Evolutionary conservation across 2,797 vertebrate genomes (phyloP).

Genomic region (Aulostomus chinensis): DNA sequence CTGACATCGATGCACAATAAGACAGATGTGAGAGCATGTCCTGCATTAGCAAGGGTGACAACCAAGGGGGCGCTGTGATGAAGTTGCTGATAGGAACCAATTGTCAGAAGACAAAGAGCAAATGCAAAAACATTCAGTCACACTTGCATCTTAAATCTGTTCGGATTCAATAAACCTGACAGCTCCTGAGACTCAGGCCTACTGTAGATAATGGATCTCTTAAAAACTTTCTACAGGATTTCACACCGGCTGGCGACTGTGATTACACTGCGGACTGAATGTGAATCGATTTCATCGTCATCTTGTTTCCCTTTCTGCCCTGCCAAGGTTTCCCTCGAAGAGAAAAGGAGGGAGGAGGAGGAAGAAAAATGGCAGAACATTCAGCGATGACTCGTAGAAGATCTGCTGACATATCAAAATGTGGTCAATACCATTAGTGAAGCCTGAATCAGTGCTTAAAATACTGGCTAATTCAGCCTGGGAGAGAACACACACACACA

Average conservation of each 20-base stretch:
- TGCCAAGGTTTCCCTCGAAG: conserved; percentile 27
- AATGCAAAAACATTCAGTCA: neutral
- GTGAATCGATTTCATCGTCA: conserved; percentile 50
- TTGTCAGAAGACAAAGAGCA: neutral
- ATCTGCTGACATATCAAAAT: conserved; percentile 53
- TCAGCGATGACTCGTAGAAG: conserved; percentile 14
- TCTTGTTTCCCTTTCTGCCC: conserved; percentile 38
- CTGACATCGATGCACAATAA: neutral
- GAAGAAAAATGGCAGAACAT: conserved; percentile 14
- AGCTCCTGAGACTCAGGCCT: conserved; percentile 19
- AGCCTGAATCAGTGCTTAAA: conserved; percentile 45
- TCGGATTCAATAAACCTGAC: conserved; percentile 32
- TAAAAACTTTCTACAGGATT: conserved; percentile 35
- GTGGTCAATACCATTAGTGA: conserved; percentile 39
- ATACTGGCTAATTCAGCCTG: conserved; percentile 38
- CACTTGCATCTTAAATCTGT: conserved; percentile 30
- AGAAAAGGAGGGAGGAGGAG: neutral
- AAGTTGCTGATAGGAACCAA: neutral
- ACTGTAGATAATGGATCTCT: conserved; percentile 46
- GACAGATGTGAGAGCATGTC: too few species aligned
- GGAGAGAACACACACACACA: too few species aligned
- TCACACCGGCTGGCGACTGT: conserved; percentile 49
- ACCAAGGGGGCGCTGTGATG: conserved; percentile 5
- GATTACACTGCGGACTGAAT: conserved; percentile 56
- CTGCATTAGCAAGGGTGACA: conserved; percentile 2